Conservation (phyloP, 1,140 invertebrate genomes). For the Palaemon carinicauda region DNA sequence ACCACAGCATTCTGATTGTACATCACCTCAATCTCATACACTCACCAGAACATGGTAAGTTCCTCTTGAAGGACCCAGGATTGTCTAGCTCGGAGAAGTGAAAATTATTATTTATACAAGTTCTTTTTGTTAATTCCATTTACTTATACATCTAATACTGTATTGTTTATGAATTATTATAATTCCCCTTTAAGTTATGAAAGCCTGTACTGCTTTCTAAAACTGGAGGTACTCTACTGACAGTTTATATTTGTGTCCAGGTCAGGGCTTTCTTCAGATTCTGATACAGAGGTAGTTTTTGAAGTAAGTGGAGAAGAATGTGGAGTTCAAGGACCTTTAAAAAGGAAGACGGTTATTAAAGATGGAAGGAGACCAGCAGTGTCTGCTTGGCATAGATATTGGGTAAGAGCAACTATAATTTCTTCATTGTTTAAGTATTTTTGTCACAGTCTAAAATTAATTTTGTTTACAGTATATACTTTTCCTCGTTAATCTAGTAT, state of each 20-base stretch:
- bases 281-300: constrained; percentile 59
- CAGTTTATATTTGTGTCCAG: constrained; percentile 12
- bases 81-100: no score
- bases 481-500: no score
- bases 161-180: neutral
- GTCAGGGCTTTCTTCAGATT: constrained; percentile 59
- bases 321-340: constrained; percentile 79
- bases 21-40: constrained; percentile 44
- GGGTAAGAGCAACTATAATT: constrained; percentile 83
- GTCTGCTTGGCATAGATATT: constrained; percentile 89
- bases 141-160: no score
- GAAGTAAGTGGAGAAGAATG: constrained; percentile 61
- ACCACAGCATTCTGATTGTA: constrained; percentile 38
- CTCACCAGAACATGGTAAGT: constrained; percentile 55
- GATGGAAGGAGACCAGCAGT: constrained; percentile 88
- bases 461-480: no score
- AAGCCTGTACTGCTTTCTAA: no score
- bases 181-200: neutral
- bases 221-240: neutral
- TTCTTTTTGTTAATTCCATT: neutral
- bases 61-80: no score
- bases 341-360: constrained; percentile 86
- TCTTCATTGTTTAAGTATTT: constrained; percentile 87
- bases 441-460: constrained; percentile 63
- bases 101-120: no score